Base-by-base conservation (phyloP, 2,888 invertebrate genomes). In the Shargacucullia verbasci region DNA sequence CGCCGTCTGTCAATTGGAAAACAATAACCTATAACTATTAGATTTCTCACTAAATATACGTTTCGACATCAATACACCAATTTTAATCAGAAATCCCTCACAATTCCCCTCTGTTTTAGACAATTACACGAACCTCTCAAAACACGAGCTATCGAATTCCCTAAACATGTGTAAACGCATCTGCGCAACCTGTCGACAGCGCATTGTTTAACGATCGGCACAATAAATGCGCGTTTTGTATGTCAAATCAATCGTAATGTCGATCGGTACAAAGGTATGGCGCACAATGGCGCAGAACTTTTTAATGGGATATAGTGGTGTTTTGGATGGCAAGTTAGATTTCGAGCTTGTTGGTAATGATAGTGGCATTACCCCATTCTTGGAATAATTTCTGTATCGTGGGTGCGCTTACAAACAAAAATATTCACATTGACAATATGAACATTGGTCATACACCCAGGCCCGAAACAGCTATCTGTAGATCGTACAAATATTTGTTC, bases 211-310 rank as follows among this genome's bases (percentile, higher is more conserved):
- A 73, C 64, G 70, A 73, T 74, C 74, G 82, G 81, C 82, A 82
- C 65, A 88, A 89, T 90, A 89, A 89, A 89, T 89, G 87, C 85
- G 73, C 80, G 87, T 87, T 90, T 90, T 91, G 90, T 91, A 88
- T 85, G 85, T 85, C 82, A 82, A 87, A 90, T 89, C 92, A 89
- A 90, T 90, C 90, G 89, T 86, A 85, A 87, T 88, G 86, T 86
- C 85, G 85, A 85, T 80, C 84, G 85, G 86, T 87, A 89, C 89
- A 91, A 89, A 85, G 88, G 82, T 84, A 76, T 74, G 73, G 69
- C 60, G 80, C 78, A 86, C 88, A 89, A 90, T 85, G 80, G 84
- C 72, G 58, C 75, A 66, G 80, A 82, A 86, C 80, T 89, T 90
- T 88, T 87, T 83, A 84, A 78, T 74, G 74, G 58, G 80, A 87